These are phyloP conservation scores for Charaxes varanes DNA, from an alignment of 1,140 invertebrate species.

Conservation along the genomic window DNA sequence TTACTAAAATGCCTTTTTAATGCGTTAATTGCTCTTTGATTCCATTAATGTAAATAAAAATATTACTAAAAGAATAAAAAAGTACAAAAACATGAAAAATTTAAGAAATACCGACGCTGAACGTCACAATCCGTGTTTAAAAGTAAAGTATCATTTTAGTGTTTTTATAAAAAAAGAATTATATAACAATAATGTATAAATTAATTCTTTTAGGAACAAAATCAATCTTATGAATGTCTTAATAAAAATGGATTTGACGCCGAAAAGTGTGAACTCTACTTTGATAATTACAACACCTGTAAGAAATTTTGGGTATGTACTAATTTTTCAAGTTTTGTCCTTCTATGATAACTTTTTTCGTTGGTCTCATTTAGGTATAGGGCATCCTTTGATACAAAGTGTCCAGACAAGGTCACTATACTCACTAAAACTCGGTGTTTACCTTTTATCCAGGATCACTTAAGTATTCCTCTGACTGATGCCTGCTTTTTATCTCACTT, in stretches of 20 bases:
- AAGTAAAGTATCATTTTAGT: constrained; percentile 28
- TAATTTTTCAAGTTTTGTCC: neutral
- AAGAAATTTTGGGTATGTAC: constrained; percentile 78
- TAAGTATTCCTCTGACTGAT: too few species aligned
- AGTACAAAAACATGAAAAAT: constrained; percentile 34
- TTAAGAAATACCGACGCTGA: constrained; percentile 44
- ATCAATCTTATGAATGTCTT: constrained; percentile 76
- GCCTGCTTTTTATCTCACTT: too few species aligned
- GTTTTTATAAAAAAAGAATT: constrained; percentile 14
- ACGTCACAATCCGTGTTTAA: constrained; percentile 54
- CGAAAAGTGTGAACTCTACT: constrained; percentile 76
- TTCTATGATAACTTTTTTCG: neutral
- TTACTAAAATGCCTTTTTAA: too few species aligned
- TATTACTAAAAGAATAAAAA: constrained; percentile 12
- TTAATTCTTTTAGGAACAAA: constrained; percentile 72
- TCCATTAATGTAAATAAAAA: constrained; percentile 1
- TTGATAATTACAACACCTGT: constrained; percentile 80
- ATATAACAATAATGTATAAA: constrained; percentile 21
- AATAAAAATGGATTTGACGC: constrained; percentile 76
- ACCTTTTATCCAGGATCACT: too few species aligned
- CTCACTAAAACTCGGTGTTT: too few species aligned
- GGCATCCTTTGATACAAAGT: too few species aligned
- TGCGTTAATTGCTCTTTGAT: too few species aligned
- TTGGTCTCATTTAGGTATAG: too few species aligned
- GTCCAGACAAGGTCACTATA: too few species aligned